A percentile compares a stretch with the other conserved stretches of the same genome.
Conservation (phyloP, 2,797 vertebrate species). For the Thaleichthys pacificus region DNA sequence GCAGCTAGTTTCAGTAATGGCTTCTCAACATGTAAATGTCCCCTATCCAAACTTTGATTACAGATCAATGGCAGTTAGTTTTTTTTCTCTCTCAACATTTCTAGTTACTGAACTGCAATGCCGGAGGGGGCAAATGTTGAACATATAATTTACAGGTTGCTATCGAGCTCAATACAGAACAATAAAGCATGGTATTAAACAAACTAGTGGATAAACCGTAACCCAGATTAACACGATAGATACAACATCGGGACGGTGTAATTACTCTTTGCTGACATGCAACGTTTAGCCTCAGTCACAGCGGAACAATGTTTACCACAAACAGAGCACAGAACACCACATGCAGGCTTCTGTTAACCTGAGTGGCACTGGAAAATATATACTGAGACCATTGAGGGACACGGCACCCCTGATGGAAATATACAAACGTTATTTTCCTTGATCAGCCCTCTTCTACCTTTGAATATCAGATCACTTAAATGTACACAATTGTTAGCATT, state of each 20-base stretch:
- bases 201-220: constrained; percentile 85
- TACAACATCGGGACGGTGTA: constrained; percentile 76
- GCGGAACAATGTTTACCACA: constrained; percentile 74
- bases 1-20: constrained; percentile 79
- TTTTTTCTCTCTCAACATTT: constrained; percentile 82
- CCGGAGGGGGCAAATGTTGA: constrained; percentile 84
- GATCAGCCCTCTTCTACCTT: not conserved
- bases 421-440: constrained; percentile 9
- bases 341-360: constrained; percentile 10
- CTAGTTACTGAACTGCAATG: constrained; percentile 84
- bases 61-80: constrained; percentile 91
- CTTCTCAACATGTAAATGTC: constrained; percentile 88
- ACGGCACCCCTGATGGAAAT: not conserved
- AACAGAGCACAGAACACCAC: constrained; percentile 43
- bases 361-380: constrained; percentile 10
- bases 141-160: constrained; percentile 87
- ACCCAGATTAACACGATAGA: constrained; percentile 83
- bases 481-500: not conserved
- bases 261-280: constrained; percentile 83
- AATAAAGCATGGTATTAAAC: constrained; percentile 91
- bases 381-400: not conserved
- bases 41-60: constrained; percentile 87
- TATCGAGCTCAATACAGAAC: constrained; percentile 86
- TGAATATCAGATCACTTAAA: not conserved
- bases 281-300: constrained; percentile 66